Base-by-base conservation (phyloP, 2,888 invertebrate genomes). In the Ophioninae sp. region DNA sequence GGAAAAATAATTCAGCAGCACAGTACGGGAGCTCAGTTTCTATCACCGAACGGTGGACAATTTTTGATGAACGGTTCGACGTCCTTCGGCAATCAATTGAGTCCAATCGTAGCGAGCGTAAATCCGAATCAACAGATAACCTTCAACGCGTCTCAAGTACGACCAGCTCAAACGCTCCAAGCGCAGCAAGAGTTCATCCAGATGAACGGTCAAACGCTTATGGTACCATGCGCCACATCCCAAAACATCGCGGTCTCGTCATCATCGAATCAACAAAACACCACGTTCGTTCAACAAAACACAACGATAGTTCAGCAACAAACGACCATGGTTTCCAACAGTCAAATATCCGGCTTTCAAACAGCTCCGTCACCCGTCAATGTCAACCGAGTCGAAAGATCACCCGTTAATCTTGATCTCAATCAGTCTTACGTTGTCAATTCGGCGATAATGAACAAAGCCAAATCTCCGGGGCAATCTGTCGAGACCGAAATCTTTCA, bases 261-360 rank as follows among this genome's bases (percentile, higher is more conserved):
- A 2, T 94, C 94, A 0, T 93, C 94, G 17, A 95, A 94, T 90
- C 94, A 95, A 82, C 95, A 94, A 78, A 93, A 95, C 87, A 95
- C 95, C 0, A 97, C 97, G 0, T 97, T 95, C 89, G 96, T 97
- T 1, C 97, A 97, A 87, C 97, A 97, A 88, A 97, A 97, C 90
- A 97, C 97, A 0, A 97, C 97, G 0, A 97, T 97, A 88, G 96
- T 97, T 2, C 96, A 96, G 89, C 96, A 96, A 88, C 96, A 96
- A 91, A 96, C 96, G 0, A 96, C 96, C 0, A 95, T 96, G 93
- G 95, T 96, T 5, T 95, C 96, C 0, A 96, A 96, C 88, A 95
- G 96, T 88, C 95, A 93, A 85, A 93, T 93, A 76, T 94, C 94
- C 64, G 91, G 93, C 84, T 93, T 93, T 90, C 93, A 92, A 85